Base-by-base conservation (phyloP, 2,113 vertebrate species). In the Tetraodon nigroviridis region DNA sequence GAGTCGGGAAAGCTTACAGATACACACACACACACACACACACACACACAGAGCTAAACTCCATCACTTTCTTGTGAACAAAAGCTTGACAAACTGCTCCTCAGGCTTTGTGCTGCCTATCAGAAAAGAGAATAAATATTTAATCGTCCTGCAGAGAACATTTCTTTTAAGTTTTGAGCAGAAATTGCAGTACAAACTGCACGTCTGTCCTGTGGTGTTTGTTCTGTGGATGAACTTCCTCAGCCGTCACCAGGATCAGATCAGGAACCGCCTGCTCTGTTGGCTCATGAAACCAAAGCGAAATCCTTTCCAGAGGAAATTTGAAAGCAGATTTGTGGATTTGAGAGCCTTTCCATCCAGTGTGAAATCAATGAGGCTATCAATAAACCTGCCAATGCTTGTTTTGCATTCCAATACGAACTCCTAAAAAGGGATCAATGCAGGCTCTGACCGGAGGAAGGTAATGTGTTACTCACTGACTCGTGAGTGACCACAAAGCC, bases 51-150 rank as follows among this genome's bases (percentile, higher is more conserved):
- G 2, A 71, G 56, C 42, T 53, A 60, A 71, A 73, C 47, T 56
- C 41, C 63, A 62, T n/a, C 14, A n/a, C 27, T 67, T 61, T 70
- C 51, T 75, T 54, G 32, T 7, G 37, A 67, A 59, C 46, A 56
- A 55, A 60, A 61, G 53, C 56, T 50, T 46, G n/a, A 18, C 29
- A 50, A 17, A 21, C 16, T 2, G 5, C 59, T 66, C 77, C 68
- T 48, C 42, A 55, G 52, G 61, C 44, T 45, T 62, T 76, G 46
- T 66, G 60, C 71, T 58, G 32, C 32, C 10, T 11, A 66, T 67
- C 61, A 22, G 20, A 64, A 86, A 81, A 73, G 67, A 71, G 51
- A 63, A 60, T 84, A 49, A 73, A 86, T 81, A 82, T 83, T 86
- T 80, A 32, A 84, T 87, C n/a, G 56, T 61, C 57, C 2, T 13